These are phyloP conservation scores for Steatocranus sp. DNA, from an alignment of 2,797 vertebrate genomes.

Conservation along the genomic window DNA sequence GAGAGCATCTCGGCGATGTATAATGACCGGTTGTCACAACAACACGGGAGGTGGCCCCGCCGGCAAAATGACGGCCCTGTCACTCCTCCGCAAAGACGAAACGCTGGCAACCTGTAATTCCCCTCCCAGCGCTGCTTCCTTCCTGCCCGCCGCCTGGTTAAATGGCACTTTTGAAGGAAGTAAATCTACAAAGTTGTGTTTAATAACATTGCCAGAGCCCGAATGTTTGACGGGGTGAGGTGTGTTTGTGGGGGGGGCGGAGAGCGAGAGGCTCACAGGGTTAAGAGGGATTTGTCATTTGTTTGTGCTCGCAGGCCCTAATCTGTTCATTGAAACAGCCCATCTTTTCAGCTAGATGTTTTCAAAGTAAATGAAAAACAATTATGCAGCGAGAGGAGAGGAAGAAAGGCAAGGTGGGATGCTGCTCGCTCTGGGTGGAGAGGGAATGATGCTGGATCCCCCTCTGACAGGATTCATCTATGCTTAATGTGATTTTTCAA, in stretches of 20 bases:
- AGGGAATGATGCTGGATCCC: neutral
- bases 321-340: conserved; percentile 92
- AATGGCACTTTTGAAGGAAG: conserved; percentile 99
- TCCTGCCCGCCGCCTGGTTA: conserved; percentile 93
- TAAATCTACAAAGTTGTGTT: conserved; percentile 97
- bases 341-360: conserved; percentile 85
- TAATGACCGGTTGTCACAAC: conserved; percentile 99
- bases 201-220: conserved; percentile 92
- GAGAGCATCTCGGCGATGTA: conserved; percentile 92
- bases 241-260: conserved; percentile 55
- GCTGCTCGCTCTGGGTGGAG: conserved; percentile 20
- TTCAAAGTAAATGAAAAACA: conserved; percentile 86
- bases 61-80: conserved; percentile 98
- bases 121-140: conserved; percentile 76
- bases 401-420: conserved; percentile 56
- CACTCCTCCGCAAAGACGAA: conserved; percentile 88
- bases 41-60: conserved; percentile 95
- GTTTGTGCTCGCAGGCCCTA: conserved; percentile 90
- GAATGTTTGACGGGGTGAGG: conserved; percentile 82
- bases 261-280: conserved; percentile 82
- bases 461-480: conserved; percentile 9
- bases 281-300: conserved; percentile 98
- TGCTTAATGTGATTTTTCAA: neutral
- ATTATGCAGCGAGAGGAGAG: conserved; percentile 54
- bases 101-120: conserved; percentile 99